These are phyloP conservation scores for Lepas anatifera DNA, from an alignment of 2,888 invertebrate genomes.

Conservation along the genomic window DNA sequence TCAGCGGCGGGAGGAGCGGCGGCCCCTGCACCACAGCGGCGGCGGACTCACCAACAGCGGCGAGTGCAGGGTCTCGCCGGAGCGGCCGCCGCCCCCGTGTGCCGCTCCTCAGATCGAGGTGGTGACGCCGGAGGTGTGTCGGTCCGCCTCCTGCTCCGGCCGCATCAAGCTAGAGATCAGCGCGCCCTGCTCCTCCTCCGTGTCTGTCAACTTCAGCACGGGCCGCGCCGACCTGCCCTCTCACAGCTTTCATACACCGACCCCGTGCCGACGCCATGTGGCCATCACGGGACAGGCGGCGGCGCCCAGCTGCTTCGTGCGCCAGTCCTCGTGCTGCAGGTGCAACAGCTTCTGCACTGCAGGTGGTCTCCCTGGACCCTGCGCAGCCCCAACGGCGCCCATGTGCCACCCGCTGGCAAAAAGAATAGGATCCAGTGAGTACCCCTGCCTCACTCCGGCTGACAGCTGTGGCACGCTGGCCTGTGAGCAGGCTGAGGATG, in stretches of 20 bases:
- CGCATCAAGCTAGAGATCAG: background rate
- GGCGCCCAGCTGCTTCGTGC: background rate
- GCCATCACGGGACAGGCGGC: background rate
- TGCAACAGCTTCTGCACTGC: no score
- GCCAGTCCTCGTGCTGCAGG: no score
- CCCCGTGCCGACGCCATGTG: background rate
- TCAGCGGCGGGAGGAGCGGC: slow-evolving; percentile 41
- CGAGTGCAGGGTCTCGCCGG: background rate
- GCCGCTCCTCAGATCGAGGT: background rate
- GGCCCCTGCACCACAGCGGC: slow-evolving; percentile 10
- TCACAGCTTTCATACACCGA: background rate
- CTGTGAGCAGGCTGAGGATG: background rate
- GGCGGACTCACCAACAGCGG: background rate
- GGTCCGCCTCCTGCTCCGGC: background rate
- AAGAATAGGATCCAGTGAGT: background rate
- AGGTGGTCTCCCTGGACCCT: background rate
- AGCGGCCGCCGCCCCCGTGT: background rate
- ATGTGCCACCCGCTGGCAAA: background rate
- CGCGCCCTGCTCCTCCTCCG: background rate
- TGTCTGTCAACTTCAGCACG: background rate
- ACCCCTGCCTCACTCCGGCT: background rate
- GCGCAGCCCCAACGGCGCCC: background rate
- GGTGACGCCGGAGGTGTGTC: background rate
- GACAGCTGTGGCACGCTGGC: background rate
- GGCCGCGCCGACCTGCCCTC: background rate